Evolutionary conservation across 2,113 vertebrate genomes (phyloP).

Genomic region (Mastomys coucha): DNA sequence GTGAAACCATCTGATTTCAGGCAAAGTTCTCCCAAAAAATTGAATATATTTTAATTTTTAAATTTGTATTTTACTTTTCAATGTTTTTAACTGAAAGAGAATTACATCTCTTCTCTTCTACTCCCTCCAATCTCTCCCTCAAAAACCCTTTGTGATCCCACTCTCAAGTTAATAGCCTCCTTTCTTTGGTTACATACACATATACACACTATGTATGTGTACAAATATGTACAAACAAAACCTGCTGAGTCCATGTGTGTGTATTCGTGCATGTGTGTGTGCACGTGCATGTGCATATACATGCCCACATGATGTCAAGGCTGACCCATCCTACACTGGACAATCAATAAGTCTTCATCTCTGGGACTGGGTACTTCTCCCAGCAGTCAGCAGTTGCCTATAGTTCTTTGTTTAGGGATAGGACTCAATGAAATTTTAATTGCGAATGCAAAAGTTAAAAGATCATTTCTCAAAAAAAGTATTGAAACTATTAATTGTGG

Average conservation of each 20-base stretch:
- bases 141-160: background rate
- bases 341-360: background rate
- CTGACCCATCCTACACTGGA: background rate
- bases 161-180: background rate
- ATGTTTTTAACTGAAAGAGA: background rate
- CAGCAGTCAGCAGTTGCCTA: background rate
- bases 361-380: background rate
- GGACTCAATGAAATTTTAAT: background rate
- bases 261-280: background rate
- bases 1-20: background rate
- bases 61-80: background rate
- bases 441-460: conserved; percentile 32
- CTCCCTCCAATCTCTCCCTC: background rate
- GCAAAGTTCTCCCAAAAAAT: background rate
- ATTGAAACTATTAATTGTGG: conserved; percentile 62
- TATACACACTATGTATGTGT: background rate
- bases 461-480: conserved; percentile 30
- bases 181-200: background rate
- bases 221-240: too few relatives aligned
- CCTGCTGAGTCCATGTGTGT: background rate
- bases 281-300: background rate
- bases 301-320: background rate
- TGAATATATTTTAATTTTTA: background rate
- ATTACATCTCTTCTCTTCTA: background rate
- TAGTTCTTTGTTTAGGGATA: background rate